Base-by-base conservation (phyloP, 2,797 vertebrate species). In the Sebastes reedi region DNA sequence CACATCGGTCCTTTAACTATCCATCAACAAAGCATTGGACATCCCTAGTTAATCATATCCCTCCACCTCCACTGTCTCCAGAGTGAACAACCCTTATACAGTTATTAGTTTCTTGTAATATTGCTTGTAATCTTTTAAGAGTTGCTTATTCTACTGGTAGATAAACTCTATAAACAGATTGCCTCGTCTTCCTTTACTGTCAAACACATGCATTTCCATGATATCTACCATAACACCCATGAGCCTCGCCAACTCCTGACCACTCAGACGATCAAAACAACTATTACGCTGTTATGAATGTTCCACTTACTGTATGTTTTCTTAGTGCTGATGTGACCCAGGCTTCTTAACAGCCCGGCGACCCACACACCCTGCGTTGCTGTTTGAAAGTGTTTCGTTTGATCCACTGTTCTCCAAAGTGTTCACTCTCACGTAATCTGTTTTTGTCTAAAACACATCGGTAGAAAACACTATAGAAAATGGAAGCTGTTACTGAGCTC, bases 261-360 rank as follows among this genome's bases (percentile, higher is more conserved):
- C 60, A 55, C 56, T 82, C 62, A 69, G 25, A 87, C 27, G 16
- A 78, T 60, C 72, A 77, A 77, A 78, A 80, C 64, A 80, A 56
- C 50, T 65, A 60, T 77, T 71, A 77, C 55, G n/a, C 9, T 68
- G 32, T 60, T 61, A 39, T 65, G 67, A 79, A 65, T 76, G 67
- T 67, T 72, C 69, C 73, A 80, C 74, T 84, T 72, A 69, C 50
- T 69, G 46, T 50, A 24, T 60, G 12, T 66, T 81, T 72, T 82
- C 67, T 89, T 59, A 20, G 36, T 46, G n/a, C 32, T 65, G 55
- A 29, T 25, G 34, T 66, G 62, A 74, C 72, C 75, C 67, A 50
- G 52, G 20, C 65, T 74, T 55, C 29, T 68, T 64, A 77, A 67
- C 25, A 71, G 59, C 52, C 20, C 1, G 0, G 14, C 61, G 54